Conservation (phyloP, 2,113 vertebrate species). For the Sceloporus undulatus region DNA sequence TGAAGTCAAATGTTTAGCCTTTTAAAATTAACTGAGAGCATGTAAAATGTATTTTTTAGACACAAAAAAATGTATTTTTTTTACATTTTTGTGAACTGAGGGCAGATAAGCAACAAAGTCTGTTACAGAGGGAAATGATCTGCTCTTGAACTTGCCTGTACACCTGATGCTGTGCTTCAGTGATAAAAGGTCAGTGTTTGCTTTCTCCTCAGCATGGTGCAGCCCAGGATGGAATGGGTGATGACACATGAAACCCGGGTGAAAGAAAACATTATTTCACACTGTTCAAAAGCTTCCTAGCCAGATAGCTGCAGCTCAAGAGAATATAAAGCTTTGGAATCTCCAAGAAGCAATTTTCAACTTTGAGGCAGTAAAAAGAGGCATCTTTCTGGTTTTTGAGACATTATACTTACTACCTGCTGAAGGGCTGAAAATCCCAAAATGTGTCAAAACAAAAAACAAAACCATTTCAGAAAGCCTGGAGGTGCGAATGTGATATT, state of each 20-base stretch:
- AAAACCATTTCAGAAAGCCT: conserved; percentile 15
- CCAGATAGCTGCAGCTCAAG: neutral
- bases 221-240: conserved; percentile 15
- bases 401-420: conserved; percentile 3
- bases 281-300: neutral
- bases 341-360: conserved; percentile 41
- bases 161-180: neutral
- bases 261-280: conserved; percentile 48
- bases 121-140: conserved; percentile 50
- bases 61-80: neutral
- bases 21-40: conserved; percentile 24
- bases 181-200: conserved; percentile 46
- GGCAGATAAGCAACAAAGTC: conserved; percentile 36
- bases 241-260: conserved; percentile 27
- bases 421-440: conserved; percentile 43
- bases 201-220: neutral
- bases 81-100: conserved; percentile 34
- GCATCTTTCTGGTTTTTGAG: conserved; percentile 30
- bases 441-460: conserved; percentile 46
- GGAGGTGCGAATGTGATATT: conserved; percentile 32
- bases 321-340: conserved; percentile 39
- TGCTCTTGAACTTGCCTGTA: conserved; percentile 53
- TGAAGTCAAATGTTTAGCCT: neutral
- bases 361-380: conserved; percentile 51
- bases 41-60: neutral